These are phyloP conservation scores for Peucedramus taeniatus DNA, from an alignment of 2,113 vertebrate species.

Conservation along the genomic window DNA sequence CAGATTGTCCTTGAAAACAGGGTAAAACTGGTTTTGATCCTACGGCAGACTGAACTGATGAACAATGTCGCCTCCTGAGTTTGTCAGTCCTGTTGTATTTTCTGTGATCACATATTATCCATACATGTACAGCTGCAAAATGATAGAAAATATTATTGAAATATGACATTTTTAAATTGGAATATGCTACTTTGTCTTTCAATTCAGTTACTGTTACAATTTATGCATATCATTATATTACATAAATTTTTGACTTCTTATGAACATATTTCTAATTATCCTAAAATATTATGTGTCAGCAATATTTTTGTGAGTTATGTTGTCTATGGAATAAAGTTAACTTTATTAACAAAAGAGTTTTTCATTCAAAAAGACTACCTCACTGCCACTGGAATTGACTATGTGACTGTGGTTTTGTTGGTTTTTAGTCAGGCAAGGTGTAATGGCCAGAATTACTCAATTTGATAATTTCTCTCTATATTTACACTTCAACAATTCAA, in stretches of 20 bases:
- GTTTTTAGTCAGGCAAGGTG: background rate
- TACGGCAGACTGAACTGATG: accelerated
- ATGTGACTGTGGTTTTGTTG: background rate
- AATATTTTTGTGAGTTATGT: background rate
- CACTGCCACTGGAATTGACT: background rate
- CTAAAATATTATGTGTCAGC: background rate
- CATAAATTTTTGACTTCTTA: background rate
- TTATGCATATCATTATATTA: background rate
- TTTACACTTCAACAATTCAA: background rate
- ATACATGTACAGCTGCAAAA: background rate
- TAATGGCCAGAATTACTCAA: background rate
- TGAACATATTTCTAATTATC: background rate
- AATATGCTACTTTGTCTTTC: background rate
- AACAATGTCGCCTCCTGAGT: accelerated
- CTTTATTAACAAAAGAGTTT: background rate
- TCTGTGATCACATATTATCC: background rate
- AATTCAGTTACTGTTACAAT: background rate
- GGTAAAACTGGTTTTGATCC: background rate
- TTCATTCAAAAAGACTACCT: background rate
- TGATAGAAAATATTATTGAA: background rate
- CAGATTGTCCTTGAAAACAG: background rate
- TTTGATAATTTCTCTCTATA: background rate
- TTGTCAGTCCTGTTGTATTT: background rate
- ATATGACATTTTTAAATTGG: background rate
- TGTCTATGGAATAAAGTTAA: background rate